These are phyloP conservation scores for Darevskia nairensis DNA, from an alignment of 2,797 vertebrate genomes.

Conservation along the genomic window DNA sequence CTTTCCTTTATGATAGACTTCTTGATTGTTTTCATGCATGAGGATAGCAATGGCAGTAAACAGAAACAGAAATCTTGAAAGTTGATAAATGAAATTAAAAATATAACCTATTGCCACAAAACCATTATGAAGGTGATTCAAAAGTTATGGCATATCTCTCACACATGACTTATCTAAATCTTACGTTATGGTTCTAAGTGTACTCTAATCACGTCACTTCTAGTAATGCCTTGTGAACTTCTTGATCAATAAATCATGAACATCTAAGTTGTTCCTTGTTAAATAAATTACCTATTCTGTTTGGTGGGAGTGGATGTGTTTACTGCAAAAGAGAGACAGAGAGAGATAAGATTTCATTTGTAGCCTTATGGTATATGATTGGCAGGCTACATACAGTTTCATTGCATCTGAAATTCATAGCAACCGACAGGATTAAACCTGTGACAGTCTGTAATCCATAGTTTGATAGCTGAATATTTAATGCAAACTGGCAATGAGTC, in stretches of 20 bases:
- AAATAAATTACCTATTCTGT: not conserved
- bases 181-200: too few species aligned
- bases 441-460: not conserved
- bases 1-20: not conserved
- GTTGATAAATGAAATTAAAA: too few species aligned
- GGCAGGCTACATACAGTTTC: not conserved
- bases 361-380: not conserved
- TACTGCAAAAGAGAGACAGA: not conserved
- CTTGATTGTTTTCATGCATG: too few species aligned
- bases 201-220: too few species aligned
- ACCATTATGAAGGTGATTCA: too few species aligned
- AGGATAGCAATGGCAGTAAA: too few species aligned
- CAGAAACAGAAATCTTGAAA: too few species aligned
- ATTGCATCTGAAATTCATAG: not conserved
- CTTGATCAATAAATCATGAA: not conserved
- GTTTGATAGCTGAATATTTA: slow-evolving; percentile 31
- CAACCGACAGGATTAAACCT: not conserved
- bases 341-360: not conserved
- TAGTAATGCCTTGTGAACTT: not conserved
- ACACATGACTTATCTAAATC: too few species aligned
- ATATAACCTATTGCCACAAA: too few species aligned
- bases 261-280: not conserved
- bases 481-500: slow-evolving; percentile 9
- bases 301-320: not conserved
- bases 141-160: too few species aligned